Percentiles rank a stretch among this genome's conserved stretches.
Evolutionary conservation across 2,888 invertebrate species (phyloP).

Genomic region (Parthenolecanium corni): DNA sequence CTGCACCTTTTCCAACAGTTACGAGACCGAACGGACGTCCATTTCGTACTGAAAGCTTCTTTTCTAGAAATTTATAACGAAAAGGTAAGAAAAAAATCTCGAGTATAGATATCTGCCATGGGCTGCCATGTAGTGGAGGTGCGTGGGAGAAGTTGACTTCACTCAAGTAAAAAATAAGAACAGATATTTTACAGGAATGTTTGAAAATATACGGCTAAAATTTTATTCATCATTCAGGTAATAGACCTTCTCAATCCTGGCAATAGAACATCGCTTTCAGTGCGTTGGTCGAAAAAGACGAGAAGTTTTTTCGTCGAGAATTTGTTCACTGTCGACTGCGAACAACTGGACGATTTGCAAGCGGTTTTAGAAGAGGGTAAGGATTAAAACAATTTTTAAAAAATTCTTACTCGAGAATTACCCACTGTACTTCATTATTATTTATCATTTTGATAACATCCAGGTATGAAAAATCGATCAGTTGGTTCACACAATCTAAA

Average conservation of each 20-base stretch:
- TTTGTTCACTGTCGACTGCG: slow-evolving; percentile 88
- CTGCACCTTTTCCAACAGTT: slow-evolving; percentile 76
- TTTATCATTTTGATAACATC: slow-evolving; percentile 23
- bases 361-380: slow-evolving; percentile 89
- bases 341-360: slow-evolving; percentile 79
- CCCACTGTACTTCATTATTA: neutral
- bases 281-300: slow-evolving; percentile 88
- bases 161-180: no score
- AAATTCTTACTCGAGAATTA: neutral
- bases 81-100: slow-evolving; percentile 52
- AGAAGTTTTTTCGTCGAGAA: slow-evolving; percentile 92
- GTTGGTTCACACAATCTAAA: slow-evolving; percentile 87
- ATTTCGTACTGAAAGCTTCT: slow-evolving; percentile 80
- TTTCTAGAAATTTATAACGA: slow-evolving; percentile 95
- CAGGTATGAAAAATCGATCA: slow-evolving; percentile 80
- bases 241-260: slow-evolving; percentile 87
- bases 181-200: no score
- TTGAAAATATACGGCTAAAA: no score
- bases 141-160: no score
- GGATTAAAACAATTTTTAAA: neutral
- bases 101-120: no score
- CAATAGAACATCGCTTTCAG: slow-evolving; percentile 68
- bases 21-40: slow-evolving; percentile 59
- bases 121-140: no score
- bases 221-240: slow-evolving; percentile 50